Percentiles rank a stretch among this genome's conserved stretches.
These are phyloP conservation scores for Erynnis tages DNA, from an alignment of 2,888 invertebrate species.

Conservation along the genomic window DNA sequence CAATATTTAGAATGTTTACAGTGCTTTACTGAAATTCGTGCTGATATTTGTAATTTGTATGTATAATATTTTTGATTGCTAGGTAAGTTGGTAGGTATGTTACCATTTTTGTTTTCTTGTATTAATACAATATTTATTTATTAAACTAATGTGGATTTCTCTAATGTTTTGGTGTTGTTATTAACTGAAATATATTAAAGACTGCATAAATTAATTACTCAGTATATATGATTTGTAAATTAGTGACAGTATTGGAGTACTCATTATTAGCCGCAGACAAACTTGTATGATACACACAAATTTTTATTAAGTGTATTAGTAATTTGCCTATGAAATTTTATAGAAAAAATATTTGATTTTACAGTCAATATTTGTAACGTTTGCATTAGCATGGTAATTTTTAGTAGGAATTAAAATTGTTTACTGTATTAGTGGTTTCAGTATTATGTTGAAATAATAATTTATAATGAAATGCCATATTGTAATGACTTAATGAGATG, in stretches of 20 bases:
- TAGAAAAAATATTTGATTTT: slow-evolving; percentile 27
- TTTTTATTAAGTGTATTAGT: slow-evolving; percentile 28
- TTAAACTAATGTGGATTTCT: slow-evolving; percentile 65
- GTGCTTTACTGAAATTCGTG: slow-evolving; percentile 71
- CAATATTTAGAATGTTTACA: slow-evolving; percentile 79
- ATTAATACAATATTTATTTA: slow-evolving; percentile 59
- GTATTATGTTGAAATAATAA: slow-evolving; percentile 69
- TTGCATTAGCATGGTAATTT: slow-evolving; percentile 32
- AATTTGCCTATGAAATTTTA: slow-evolving; percentile 26
- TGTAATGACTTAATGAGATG: slow-evolving; percentile 72
- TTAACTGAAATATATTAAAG: slow-evolving; percentile 74
- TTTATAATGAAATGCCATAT: slow-evolving; percentile 74
- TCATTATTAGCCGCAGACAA: slow-evolving; percentile 7
- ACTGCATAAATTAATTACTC: slow-evolving; percentile 80
- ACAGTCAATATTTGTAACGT: slow-evolving; percentile 40
- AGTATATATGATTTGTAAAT: slow-evolving; percentile 65
- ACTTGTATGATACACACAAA: slow-evolving; percentile 14
- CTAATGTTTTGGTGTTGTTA: slow-evolving; percentile 62
- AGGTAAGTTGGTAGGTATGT: slow-evolving; percentile 68
- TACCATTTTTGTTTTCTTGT: slow-evolving; percentile 72
- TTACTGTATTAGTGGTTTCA: slow-evolving; percentile 79
- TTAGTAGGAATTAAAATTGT: slow-evolving; percentile 63
- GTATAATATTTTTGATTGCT: slow-evolving; percentile 59
- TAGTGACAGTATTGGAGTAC: slow-evolving; percentile 52
- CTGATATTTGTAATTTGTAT: slow-evolving; percentile 68